Conservation (phyloP, 1,140 invertebrate species). For the Eumeta japonica region DNA sequence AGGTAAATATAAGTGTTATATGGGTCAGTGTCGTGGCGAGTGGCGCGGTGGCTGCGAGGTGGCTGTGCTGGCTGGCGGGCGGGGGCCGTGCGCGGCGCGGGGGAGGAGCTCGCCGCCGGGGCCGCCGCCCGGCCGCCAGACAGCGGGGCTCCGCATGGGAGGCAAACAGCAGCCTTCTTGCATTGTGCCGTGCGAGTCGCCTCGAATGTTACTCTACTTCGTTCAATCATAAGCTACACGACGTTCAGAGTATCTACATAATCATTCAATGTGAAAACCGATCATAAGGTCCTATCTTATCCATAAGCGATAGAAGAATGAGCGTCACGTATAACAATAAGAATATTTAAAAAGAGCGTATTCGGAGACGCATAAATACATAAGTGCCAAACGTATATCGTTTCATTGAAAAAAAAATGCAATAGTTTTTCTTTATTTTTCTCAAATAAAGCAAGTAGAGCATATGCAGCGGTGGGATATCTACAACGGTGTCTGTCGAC, state of each 20-base stretch:
- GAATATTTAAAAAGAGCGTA: not conserved
- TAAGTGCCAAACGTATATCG: too few species aligned
- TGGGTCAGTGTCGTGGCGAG: not conserved
- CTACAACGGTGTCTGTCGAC: constrained; percentile 4
- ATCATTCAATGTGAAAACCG: too few species aligned
- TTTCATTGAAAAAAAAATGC: too few species aligned
- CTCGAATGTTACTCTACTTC: constrained; percentile 28
- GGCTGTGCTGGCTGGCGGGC: constrained; percentile 23
- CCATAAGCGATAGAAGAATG: not conserved
- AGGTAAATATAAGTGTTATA: too few species aligned
- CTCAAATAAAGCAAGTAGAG: constrained; percentile 4
- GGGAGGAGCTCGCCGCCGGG: constrained; percentile 17
- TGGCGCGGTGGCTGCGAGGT: too few species aligned
- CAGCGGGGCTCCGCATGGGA: constrained; percentile 54
- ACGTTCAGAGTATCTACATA: too few species aligned
- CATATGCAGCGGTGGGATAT: not conserved
- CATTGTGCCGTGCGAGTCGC: constrained; percentile 24
- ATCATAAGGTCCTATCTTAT: too few species aligned
- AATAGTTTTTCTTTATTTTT: too few species aligned
- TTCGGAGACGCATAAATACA: not conserved
- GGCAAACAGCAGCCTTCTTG: constrained; percentile 49
- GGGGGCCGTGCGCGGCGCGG: constrained; percentile 14
- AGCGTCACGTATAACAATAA: not conserved
- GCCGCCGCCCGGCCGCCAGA: constrained; percentile 37
- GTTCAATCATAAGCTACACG: constrained; percentile 2